Conservation (phyloP, 2,797 vertebrate genomes). For the Mormyrops boulengeri region DNA sequence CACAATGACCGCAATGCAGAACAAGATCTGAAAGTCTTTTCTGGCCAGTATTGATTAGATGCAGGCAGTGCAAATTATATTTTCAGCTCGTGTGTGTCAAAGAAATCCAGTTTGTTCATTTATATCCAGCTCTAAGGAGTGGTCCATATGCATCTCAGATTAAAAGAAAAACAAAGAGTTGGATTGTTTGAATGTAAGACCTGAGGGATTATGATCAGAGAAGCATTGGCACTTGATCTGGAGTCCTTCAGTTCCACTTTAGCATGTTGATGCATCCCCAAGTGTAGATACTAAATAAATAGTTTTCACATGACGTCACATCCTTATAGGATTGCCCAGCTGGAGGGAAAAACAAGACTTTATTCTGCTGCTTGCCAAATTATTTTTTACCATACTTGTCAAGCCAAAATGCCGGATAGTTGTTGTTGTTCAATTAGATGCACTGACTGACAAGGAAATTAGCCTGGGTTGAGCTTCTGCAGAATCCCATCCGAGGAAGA, state of each 20-base stretch:
- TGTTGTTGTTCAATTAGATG: neutral
- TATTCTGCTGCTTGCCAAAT: neutral
- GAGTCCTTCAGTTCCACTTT: neutral
- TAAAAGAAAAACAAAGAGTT: neutral
- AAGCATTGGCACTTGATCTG: neutral
- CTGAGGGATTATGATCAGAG: neutral
- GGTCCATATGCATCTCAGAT: neutral
- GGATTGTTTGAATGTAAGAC: neutral
- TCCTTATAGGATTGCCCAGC: neutral
- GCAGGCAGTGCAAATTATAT: neutral
- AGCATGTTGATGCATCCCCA: neutral
- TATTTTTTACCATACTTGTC: neutral
- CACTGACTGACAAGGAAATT: neutral
- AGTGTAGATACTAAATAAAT: neutral
- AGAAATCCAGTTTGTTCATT: constrained; percentile 1
- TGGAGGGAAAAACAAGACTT: neutral
- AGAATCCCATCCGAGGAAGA: neutral
- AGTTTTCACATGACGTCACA: neutral
- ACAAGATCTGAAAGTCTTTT: neutral
- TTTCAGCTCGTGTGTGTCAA: neutral
- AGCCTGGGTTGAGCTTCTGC: neutral
- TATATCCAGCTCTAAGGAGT: neutral
- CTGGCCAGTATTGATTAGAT: neutral
- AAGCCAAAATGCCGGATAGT: neutral
- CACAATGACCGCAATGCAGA: neutral